phyloP scores from a whole-genome alignment of 2,888 invertebrate genomes.

The Cybosia mesomella region DNA sequence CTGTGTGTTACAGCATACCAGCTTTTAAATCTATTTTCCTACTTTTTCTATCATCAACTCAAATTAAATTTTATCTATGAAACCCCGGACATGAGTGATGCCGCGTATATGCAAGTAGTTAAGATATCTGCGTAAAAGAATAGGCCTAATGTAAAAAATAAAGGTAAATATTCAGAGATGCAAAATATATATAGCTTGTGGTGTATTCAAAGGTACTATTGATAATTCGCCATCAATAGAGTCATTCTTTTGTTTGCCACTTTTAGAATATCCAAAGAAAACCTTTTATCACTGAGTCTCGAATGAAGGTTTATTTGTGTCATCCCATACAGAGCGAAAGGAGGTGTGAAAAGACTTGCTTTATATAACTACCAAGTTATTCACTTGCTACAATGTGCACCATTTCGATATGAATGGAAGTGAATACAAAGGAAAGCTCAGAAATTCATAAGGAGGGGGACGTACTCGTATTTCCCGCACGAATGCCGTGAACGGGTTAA shows the following conservation, averaged over 20 bases:
- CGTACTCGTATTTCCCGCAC: conserved; percentile 22
- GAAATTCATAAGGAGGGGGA: conserved; percentile 35
- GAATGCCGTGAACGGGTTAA: conserved; percentile 23
- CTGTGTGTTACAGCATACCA: too few relatives aligned
- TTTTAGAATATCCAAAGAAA: not conserved
- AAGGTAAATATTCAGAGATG: too few relatives aligned
- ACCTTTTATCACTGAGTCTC: not conserved
- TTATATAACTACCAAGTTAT: conserved; percentile 8
- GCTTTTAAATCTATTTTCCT: too few relatives aligned
- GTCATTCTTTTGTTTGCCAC: not conserved
- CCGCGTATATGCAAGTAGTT: too few relatives aligned
- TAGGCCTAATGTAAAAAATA: too few relatives aligned
- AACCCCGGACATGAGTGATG: too few relatives aligned
- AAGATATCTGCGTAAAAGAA: too few relatives aligned
- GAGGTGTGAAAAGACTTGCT: not conserved
- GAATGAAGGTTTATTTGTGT: not conserved
- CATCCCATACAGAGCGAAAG: not conserved
- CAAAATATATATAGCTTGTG: too few relatives aligned
- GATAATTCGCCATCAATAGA: not conserved
- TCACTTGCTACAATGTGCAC: conserved; percentile 29
- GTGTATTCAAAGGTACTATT: too few relatives aligned
- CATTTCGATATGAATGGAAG: conserved; percentile 37
- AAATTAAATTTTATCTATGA: too few relatives aligned
- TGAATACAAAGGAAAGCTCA: conserved; percentile 33
- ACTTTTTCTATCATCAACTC: too few relatives aligned